Base-by-base conservation (phyloP, 1,140 invertebrate species). In the Galleria mellonella region DNA sequence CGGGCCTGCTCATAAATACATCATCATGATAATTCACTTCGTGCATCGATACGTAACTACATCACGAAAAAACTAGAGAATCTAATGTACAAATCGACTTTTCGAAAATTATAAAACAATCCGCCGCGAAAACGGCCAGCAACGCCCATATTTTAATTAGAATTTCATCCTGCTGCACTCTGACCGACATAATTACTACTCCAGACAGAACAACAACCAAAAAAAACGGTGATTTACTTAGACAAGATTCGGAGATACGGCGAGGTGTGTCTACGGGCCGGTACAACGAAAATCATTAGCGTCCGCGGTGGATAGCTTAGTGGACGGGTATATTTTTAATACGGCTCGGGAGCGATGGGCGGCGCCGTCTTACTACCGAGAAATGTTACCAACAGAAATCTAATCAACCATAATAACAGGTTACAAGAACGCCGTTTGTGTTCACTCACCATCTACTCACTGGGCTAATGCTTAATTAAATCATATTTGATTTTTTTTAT, bases 351-450 rank as follows among this genome's bases (percentile, higher is more conserved):
- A 85, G 81, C 81, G 77, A 79, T 75, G 81, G 78, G 81, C 81
- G 81, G 65, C 67, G 67, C 74, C 70, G 59, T 39, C 62, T 61
- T 72, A 84, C 81, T 84, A 84, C 81, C 74, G 78, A 84, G 81
- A 84, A 84, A 77, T 75, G 73, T 81, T 76, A 79, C 81, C 69
- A 82, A 84, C 81, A 81, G 76, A 83, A 83, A 84, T 81, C 78
- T 83, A 84, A 84, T 84, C 81, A 84, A 83, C 48, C 67, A 70
- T 84, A 84, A 84, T 84, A 84, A 83, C 81, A 84, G 81, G 81
- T 84, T 84, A 83, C 67, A 69, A 62, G 69, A 51, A 68, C 73
- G 63, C 69, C 67, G 73, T 79, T 79, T 79, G 71, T 72, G 70
- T 68, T 72, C 74, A 71, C 66, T 70, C 63, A 61, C 62, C 70